Evolutionary conservation across 2,797 vertebrate genomes (phyloP).

Genomic region (Rhinophrynus dorsalis): DNA sequence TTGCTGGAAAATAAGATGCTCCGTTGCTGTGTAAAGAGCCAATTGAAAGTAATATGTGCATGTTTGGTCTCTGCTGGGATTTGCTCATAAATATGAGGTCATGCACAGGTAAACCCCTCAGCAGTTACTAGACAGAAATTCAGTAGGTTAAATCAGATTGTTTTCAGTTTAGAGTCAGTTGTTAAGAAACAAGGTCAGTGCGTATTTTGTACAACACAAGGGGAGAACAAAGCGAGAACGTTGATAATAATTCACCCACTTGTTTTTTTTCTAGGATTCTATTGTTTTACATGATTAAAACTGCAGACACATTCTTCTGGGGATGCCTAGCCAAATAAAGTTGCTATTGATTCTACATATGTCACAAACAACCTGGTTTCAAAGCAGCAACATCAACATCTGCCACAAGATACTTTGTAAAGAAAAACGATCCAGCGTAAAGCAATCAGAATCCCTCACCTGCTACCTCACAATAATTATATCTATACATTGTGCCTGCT

Average conservation of each 20-base stretch:
- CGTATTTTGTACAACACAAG: no score
- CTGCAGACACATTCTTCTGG: no score
- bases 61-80: constrained; percentile 12
- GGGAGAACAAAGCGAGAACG: not conserved
- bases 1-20: not conserved
- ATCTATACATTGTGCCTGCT: not conserved
- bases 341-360: not conserved
- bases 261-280: no score
- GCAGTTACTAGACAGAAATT: no score
- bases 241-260: not conserved
- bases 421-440: not conserved
- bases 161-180: not conserved
- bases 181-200: not conserved
- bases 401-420: not conserved
- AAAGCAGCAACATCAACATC: not conserved
- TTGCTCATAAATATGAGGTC: not conserved
- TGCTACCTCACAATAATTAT: not conserved
- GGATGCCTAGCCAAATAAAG: no score
- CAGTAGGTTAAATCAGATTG: not conserved
- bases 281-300: no score
- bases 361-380: not conserved
- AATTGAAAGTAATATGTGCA: not conserved
- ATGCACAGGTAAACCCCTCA: not conserved
- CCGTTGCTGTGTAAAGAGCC: not conserved
- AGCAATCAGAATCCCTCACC: not conserved